These are phyloP conservation scores for Luperina testacea DNA, from an alignment of 2,888 invertebrate genomes.

Conservation along the genomic window DNA sequence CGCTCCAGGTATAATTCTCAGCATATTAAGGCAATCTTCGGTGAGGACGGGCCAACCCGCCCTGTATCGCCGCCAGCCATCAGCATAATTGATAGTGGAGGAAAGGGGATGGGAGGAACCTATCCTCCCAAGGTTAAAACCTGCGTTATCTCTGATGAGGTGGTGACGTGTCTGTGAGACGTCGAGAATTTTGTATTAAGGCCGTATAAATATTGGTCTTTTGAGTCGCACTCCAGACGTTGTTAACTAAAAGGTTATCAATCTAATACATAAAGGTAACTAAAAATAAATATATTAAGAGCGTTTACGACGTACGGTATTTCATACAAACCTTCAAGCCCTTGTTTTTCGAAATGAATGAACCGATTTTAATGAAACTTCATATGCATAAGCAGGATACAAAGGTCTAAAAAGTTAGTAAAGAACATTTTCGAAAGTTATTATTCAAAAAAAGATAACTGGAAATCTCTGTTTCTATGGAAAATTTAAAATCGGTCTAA, in stretches of 20 bases:
- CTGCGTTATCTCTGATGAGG: slow-evolving; percentile 22
- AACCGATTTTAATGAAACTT: no score
- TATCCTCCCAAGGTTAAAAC: slow-evolving; percentile 25
- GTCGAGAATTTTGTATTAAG: not conserved
- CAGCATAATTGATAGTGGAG: slow-evolving; percentile 62
- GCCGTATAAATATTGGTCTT: no score
- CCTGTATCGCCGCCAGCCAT: slow-evolving; percentile 63
- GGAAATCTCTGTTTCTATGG: no score
- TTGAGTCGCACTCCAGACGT: not conserved
- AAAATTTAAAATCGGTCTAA: no score
- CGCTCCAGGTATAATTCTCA: slow-evolving; percentile 58
- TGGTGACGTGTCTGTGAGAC: slow-evolving; percentile 15
- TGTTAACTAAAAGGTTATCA: not conserved
- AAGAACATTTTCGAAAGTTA: no score
- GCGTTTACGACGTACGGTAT: no score
- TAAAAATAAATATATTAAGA: no score
- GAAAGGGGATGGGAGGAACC: slow-evolving; percentile 23
- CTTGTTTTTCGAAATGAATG: no score
- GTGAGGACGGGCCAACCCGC: slow-evolving; percentile 55
- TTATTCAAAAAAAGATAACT: no score
- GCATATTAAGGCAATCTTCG: slow-evolving; percentile 73
- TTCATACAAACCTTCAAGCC: no score
- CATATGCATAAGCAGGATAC: no score
- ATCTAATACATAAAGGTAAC: not conserved
- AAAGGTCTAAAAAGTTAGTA: no score